Base-by-base conservation (phyloP, 2,113 vertebrate genomes). In the Podilymbus podiceps region DNA sequence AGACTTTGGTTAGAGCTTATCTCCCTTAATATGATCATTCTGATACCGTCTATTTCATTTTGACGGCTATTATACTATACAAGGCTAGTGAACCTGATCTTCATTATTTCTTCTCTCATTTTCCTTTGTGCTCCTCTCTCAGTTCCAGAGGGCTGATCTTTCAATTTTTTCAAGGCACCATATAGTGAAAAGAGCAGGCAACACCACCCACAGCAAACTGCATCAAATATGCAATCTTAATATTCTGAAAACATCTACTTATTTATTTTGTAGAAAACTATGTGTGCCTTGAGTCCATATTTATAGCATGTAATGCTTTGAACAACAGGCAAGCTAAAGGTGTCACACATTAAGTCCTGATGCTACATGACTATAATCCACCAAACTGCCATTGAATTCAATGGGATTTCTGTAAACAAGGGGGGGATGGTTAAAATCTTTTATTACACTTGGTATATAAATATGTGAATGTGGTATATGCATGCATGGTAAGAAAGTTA, bases 31-130 rank as follows among this genome's bases (percentile, higher is more conserved):
- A 95, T 85, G 87, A 95, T 95, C 52, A 89, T 91, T 90, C 82
- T 68, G 92, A 96, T 96, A 93, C 92, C 82, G 94, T 94, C 92
- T 95, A 93, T 93, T 95, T 94, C 91, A 92, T 92, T 97, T 90
- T 94, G 96, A 96, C 78, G 81, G 93, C 89, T 95, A 78, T 97
- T 96, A 90, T 75, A 94, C 79, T 83, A 72, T 80, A 95, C 62
- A 93, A 84, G 87, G 30, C 67, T 93, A 77, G 77, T 78, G 95
- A 94, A 89, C 90, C 95, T 88, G 86, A 95, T 94, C 93, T 92
- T 95, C 72, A 71, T 96, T 95, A 95, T 93, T 97, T 90, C 76
- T 80, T 94, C 90, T 72, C 89, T 78, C 93, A 90, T 95, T 95
- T 92, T 93, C 74, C 25, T 93, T 91, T 73, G 55, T 60, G 35